Base-by-base conservation (phyloP, 2,113 vertebrate genomes). In the Psilopsiagon aurifrons region DNA sequence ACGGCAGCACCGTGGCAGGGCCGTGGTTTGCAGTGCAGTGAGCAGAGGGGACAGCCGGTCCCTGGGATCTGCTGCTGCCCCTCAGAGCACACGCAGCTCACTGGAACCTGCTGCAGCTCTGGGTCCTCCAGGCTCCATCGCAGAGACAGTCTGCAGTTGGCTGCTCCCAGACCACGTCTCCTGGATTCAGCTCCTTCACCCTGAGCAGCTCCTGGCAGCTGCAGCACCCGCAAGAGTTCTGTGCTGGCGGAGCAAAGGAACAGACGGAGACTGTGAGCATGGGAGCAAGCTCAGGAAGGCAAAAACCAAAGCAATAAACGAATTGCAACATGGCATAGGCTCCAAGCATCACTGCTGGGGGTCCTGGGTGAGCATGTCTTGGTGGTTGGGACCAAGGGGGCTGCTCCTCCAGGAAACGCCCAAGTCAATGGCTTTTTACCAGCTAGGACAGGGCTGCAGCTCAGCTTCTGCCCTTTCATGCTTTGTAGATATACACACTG, bases 301-400 rank as follows among this genome's bases (percentile, higher is more conserved):
- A 46, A 74, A 92, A 91, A 3, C 10, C 71, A 88, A 66, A 86
- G 92, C 68, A 94, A 93, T 92, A 94, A 96, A 96, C 1, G 4
- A 35, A 33, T 52, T 57, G 35, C 69, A 31, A 47, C 24, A 0
- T 1, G 12, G 63, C 64, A 14, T 35, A 10, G 80, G 28, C 47
- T 90, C 43, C 54, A 71, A 43, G 63, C 35, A 3, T 88, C 17
- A 1, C 44, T 80, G 24, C 14, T 51, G 35, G 59, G 73, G 39
- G 33, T 43, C 43, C 82, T 2, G 2, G 25, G 10, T 49, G 62
- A 39, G 19, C 0, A 0, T 1, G 1, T 8, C 14, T 16, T 37
- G 8, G 3, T 33, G 35, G 11, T 7, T n/a, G 60, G 64, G 51
- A 31, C 17, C 15, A 9, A 3, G 52, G 80, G 31, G 11, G 59